phyloP scores from a whole-genome alignment of 2,113 vertebrate species.

The Corydoras maculifer region DNA sequence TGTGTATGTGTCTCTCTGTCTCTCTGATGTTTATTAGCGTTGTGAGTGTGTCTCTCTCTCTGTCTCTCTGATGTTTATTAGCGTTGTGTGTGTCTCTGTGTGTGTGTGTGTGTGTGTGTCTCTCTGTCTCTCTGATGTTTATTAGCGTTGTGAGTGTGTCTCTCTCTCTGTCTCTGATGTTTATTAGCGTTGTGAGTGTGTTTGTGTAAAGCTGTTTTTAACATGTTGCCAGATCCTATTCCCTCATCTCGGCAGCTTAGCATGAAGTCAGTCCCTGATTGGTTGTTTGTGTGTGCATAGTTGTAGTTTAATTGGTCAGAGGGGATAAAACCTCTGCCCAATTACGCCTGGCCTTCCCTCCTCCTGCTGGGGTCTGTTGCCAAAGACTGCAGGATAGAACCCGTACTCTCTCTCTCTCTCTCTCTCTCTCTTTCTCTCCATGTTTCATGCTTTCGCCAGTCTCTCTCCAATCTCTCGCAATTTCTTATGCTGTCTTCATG shows the following conservation, averaged over 20 bases:
- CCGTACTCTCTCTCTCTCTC: too few relatives aligned
- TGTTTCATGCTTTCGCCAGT: too few relatives aligned
- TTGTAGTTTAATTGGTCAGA: slow-evolving; percentile 59
- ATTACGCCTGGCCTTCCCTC: slow-evolving; percentile 45
- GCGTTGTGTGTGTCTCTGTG: too few relatives aligned
- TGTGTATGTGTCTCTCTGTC: too few relatives aligned
- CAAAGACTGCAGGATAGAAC: slow-evolving; percentile 22
- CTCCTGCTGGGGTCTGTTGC: slow-evolving; percentile 49
- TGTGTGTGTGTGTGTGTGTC: too few relatives aligned
- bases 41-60: slow-evolving; percentile 3
- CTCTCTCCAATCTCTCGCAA: too few relatives aligned
- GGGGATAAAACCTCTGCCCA: slow-evolving; percentile 50
- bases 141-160: slow-evolving; percentile 12
- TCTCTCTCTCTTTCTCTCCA: too few relatives aligned
- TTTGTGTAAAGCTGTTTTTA: slow-evolving; percentile 3
- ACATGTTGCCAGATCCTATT: slow-evolving; percentile 24
- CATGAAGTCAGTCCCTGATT: slow-evolving; percentile 27
- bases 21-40: not conserved
- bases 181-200: not conserved
- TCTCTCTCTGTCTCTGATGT: too few relatives aligned
- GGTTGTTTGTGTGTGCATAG: slow-evolving; percentile 33
- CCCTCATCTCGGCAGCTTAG: slow-evolving; percentile 30
- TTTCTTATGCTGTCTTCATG: too few relatives aligned
- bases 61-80: too few relatives aligned
- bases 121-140: too few relatives aligned